phyloP scores from a whole-genome alignment of 2,797 vertebrate genomes.

The Halcyon badia region DNA sequence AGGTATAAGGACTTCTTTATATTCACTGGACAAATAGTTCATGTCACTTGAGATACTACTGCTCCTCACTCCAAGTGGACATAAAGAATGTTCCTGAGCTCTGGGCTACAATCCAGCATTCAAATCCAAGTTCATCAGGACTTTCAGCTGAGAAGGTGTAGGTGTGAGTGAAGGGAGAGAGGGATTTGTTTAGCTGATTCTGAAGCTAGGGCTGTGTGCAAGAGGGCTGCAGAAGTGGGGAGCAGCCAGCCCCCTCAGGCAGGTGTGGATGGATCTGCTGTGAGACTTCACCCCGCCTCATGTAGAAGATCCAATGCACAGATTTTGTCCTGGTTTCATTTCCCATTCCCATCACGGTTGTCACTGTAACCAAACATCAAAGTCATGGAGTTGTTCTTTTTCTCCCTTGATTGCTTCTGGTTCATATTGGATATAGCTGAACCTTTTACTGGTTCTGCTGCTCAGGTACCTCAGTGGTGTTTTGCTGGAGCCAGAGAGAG shows the following conservation, averaged over 20 bases:
- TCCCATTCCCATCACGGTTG: neutral
- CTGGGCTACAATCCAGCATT: neutral
- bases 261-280: neutral
- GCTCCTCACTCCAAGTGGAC: neutral
- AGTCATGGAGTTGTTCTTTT: neutral
- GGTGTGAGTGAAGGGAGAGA: neutral
- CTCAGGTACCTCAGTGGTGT: neutral
- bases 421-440: neutral
- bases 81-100: neutral
- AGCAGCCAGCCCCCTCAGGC: neutral
- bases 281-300: neutral
- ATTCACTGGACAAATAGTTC: neutral
- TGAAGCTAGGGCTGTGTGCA: rapidly evolving
- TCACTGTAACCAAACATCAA: neutral
- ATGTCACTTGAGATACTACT: neutral
- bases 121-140: neutral
- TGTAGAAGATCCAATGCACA: neutral
- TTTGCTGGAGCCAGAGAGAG: neutral
- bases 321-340: neutral
- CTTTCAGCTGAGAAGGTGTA: neutral
- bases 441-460: neutral
- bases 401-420: neutral
- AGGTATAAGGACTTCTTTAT: neutral
- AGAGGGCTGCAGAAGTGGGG: neutral
- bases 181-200: neutral